phyloP scores from a whole-genome alignment of 2,797 vertebrate genomes.

The Amblyraja radiata region DNA sequence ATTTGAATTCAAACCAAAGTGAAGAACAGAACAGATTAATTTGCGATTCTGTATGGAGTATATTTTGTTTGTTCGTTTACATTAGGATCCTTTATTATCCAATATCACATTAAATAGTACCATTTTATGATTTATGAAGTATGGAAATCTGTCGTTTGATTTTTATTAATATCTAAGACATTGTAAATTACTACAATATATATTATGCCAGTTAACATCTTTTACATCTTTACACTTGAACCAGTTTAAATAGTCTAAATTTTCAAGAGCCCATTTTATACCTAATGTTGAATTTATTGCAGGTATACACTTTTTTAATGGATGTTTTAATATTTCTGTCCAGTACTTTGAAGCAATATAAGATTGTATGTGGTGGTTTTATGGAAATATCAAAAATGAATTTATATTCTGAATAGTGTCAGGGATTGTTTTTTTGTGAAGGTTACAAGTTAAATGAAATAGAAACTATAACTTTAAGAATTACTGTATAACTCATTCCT shows the following conservation, averaged over 20 bases:
- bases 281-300: constrained; percentile 12
- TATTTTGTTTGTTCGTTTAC: not conserved
- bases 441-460: too few relatives aligned
- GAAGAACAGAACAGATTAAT: not conserved
- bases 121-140: not conserved
- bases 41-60: constrained; percentile 2
- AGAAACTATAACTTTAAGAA: too few relatives aligned
- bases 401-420: constrained; percentile 15
- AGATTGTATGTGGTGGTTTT: not conserved
- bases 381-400: constrained; percentile 15
- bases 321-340: constrained; percentile 8
- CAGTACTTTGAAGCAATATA: constrained; percentile 17
- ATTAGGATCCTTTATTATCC: not conserved
- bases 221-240: not conserved
- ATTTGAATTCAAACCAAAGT: not conserved
- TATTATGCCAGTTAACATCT: not conserved
- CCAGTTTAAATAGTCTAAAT: constrained; percentile 3
- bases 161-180: constrained; percentile 13
- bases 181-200: not conserved
- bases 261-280: constrained; percentile 3
- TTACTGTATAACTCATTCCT: too few relatives aligned
- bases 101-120: not conserved
- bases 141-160: not conserved
- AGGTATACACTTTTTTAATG: not conserved
- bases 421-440: not conserved